A percentile compares a stretch with the other conserved stretches of the same genome.
phyloP scores from a whole-genome alignment of 2,113 vertebrate genomes.

The Geococcyx californianus region DNA sequence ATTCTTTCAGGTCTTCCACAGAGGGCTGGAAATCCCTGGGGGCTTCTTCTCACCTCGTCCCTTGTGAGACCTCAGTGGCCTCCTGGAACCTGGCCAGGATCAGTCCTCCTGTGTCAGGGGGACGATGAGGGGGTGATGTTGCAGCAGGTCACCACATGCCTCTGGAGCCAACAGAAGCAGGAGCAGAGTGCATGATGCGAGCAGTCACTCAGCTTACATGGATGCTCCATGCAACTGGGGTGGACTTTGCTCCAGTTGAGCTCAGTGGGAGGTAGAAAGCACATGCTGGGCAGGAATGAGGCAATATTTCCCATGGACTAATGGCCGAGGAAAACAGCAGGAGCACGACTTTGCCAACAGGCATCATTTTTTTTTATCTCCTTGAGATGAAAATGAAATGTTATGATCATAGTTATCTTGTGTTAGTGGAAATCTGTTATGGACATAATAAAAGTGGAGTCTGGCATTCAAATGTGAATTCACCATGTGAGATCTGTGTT shows the following conservation, averaged over 20 bases:
- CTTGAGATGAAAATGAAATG: not conserved
- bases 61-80: not conserved
- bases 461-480: not conserved
- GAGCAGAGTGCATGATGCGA: not conserved
- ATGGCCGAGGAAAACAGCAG: not conserved
- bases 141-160: not conserved
- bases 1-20: not conserved
- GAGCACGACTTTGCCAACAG: not conserved
- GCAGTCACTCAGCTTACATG: not conserved
- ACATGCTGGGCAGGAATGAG: not conserved
- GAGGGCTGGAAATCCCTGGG: not conserved
- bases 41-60: not conserved
- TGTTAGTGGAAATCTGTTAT: not conserved
- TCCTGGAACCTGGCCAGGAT: not conserved
- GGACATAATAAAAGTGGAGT: not conserved
- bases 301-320: not conserved
- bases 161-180: not conserved
- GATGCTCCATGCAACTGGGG: rapidly evolving
- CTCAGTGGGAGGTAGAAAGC: not conserved
- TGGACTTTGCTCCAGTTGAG: not conserved
- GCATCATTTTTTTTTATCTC: not conserved
- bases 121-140: not conserved
- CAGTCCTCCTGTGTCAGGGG: rapidly evolving
- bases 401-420: not conserved
- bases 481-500: not conserved